phyloP scores from a whole-genome alignment of 2,113 vertebrate genomes.

The Rhinopomastus cyanomelas region DNA sequence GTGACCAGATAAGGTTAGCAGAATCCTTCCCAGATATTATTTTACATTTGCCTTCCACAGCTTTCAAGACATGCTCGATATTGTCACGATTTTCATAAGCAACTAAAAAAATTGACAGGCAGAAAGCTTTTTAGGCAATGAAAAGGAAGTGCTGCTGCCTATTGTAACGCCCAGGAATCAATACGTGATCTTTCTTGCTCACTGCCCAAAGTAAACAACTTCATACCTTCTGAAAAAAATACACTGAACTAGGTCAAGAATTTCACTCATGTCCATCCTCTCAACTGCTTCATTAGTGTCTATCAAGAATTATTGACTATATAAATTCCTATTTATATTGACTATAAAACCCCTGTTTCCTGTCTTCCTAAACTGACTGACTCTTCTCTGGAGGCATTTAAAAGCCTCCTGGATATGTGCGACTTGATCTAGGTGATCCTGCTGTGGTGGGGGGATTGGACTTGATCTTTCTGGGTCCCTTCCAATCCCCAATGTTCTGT shows the following conservation, averaged over 20 bases:
- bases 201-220: slow-evolving; percentile 9
- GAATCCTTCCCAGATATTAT: not conserved
- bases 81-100: slow-evolving; percentile 2
- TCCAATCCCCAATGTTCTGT: no score
- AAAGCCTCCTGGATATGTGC: no score
- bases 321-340: no score
- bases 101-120: not conserved
- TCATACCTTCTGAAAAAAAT: not conserved
- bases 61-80: not conserved
- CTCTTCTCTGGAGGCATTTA: no score
- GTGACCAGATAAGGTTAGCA: not conserved
- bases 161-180: not conserved
- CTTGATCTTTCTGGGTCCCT: no score
- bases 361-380: slow-evolving; percentile 5
- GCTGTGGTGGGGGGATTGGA: no score
- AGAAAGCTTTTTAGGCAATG: not conserved
- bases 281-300: slow-evolving; percentile 25
- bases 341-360: slow-evolving; percentile 47
- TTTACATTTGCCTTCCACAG: not conserved
- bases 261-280: not conserved
- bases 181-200: slow-evolving; percentile 5
- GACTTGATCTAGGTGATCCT: no score
- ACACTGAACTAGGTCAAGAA: not conserved
- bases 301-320: slow-evolving; percentile 40
- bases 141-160: not conserved